Conservation (phyloP, 2,888 invertebrate species). For the Cordilura impudica region DNA sequence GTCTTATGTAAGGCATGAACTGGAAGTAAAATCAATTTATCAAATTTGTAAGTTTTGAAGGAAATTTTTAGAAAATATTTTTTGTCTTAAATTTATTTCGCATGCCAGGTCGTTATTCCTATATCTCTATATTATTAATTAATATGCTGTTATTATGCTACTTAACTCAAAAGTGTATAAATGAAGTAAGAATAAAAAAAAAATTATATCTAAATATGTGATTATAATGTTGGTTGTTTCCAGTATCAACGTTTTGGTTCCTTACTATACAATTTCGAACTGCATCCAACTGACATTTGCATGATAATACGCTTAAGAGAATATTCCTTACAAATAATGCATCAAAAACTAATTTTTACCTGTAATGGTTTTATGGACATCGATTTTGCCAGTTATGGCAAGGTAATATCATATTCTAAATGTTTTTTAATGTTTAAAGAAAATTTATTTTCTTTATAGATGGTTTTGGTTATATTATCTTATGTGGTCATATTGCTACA, state of each 20-base stretch:
- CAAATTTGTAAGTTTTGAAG: slow-evolving; percentile 9
- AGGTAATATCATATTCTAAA: slow-evolving; percentile 11
- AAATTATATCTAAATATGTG: not conserved
- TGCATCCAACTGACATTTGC: not conserved
- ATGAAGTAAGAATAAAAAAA: not conserved
- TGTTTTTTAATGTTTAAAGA: not conserved
- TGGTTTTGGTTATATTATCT: slow-evolving; percentile 3
- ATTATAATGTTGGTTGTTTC: too few relatives aligned
- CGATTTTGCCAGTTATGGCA: slow-evolving; percentile 25
- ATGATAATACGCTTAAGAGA: slow-evolving; percentile 25
- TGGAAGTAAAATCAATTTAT: not conserved
- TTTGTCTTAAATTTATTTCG: not conserved
- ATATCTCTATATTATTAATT: not conserved
- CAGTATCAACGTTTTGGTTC: slow-evolving; percentile 7
- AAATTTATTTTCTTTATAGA: not conserved
- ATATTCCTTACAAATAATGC: slow-evolving; percentile 40
- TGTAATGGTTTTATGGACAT: slow-evolving; percentile 48
- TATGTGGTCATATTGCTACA: slow-evolving; percentile 11
- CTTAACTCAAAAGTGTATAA: slow-evolving; percentile 32
- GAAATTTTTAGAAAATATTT: not conserved
- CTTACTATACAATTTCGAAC: slow-evolving; percentile 25
- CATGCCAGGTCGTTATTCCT: slow-evolving; percentile 10
- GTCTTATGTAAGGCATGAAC: slow-evolving; percentile 25
- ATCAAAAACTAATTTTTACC: slow-evolving; percentile 25
- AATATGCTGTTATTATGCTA: slow-evolving; percentile 27